Percentiles rank a stretch among this genome's conserved stretches.
Conservation (phyloP, 2,797 vertebrate genomes). For the Melanotaenia parkinsoni region DNA sequence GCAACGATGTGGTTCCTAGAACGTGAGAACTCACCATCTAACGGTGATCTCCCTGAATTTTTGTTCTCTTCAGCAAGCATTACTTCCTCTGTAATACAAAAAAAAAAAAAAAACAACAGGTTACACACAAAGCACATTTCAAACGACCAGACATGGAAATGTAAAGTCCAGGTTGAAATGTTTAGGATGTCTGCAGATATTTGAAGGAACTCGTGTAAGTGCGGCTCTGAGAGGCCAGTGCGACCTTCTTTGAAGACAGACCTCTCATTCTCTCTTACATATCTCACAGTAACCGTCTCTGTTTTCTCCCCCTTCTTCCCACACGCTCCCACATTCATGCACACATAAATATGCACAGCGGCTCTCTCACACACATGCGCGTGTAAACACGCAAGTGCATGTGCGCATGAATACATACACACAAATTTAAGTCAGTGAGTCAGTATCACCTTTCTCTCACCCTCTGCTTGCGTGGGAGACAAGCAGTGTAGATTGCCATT, state of each 20-base stretch:
- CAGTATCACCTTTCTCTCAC: conserved; percentile 85
- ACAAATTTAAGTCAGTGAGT: conserved; percentile 82
- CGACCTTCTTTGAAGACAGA: conserved; percentile 65
- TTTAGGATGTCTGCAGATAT: conserved; percentile 53
- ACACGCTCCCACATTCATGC: conserved; percentile 67
- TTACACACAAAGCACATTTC: conserved; percentile 40
- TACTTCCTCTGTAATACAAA: conserved; percentile 90
- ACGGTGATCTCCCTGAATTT: conserved; percentile 93
- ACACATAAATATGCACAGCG: conserved; percentile 57
- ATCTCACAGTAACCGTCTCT: conserved; percentile 29
- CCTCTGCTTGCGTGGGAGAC: conserved; percentile 83
- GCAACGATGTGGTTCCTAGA: not conserved
- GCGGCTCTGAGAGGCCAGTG: conserved; percentile 32
- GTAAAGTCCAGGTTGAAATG: conserved; percentile 24
- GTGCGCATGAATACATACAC: conserved; percentile 45
- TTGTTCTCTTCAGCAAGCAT: conserved; percentile 99
- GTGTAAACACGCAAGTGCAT: conserved; percentile 34
- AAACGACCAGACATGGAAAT: conserved; percentile 30
- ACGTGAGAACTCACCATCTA: conserved; percentile 89
- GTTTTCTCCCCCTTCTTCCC: conserved; percentile 59
- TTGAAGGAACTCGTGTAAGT: conserved; percentile 44
- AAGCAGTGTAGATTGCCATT: conserved; percentile 72
- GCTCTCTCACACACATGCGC: conserved; percentile 35
- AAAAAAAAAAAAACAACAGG: conserved; percentile 19
- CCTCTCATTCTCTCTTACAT: conserved; percentile 54